phyloP scores from a whole-genome alignment of 2,797 vertebrate species.

The Rhinatrema bivittatum region DNA sequence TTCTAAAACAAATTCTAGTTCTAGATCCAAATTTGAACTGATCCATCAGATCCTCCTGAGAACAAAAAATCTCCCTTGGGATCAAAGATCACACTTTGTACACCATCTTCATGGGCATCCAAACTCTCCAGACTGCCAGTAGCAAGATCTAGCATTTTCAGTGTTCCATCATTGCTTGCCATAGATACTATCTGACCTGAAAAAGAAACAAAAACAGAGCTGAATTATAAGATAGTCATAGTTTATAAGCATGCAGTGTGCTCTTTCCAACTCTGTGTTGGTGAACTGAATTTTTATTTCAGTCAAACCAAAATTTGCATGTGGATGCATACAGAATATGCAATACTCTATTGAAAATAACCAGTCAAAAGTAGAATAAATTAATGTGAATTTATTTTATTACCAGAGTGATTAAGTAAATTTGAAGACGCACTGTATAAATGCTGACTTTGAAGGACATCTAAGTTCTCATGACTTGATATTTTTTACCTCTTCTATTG shows the following conservation, averaged over 20 bases:
- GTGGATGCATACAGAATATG: not conserved
- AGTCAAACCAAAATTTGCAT: not conserved
- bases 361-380: constrained; percentile 10
- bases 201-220: not conserved
- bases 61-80: constrained; percentile 48
- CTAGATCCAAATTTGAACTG: constrained; percentile 44
- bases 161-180: constrained; percentile 54
- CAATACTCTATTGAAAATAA: constrained; percentile 13
- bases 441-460: not conserved
- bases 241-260: not conserved
- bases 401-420: constrained; percentile 12
- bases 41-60: constrained; percentile 57
- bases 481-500: too few relatives aligned
- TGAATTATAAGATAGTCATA: constrained; percentile 1
- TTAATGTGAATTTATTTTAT: constrained; percentile 12
- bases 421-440: not conserved
- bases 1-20: not conserved
- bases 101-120: constrained; percentile 45
- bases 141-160: constrained; percentile 56
- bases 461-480: too few relatives aligned
- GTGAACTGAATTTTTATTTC: not conserved
- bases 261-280: not conserved
- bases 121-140: constrained; percentile 44
- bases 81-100: constrained; percentile 54
- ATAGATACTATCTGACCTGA: constrained; percentile 59